These are phyloP conservation scores for Pteronotus mesoamericanus DNA, from an alignment of 2,797 vertebrate genomes.

Conservation along the genomic window DNA sequence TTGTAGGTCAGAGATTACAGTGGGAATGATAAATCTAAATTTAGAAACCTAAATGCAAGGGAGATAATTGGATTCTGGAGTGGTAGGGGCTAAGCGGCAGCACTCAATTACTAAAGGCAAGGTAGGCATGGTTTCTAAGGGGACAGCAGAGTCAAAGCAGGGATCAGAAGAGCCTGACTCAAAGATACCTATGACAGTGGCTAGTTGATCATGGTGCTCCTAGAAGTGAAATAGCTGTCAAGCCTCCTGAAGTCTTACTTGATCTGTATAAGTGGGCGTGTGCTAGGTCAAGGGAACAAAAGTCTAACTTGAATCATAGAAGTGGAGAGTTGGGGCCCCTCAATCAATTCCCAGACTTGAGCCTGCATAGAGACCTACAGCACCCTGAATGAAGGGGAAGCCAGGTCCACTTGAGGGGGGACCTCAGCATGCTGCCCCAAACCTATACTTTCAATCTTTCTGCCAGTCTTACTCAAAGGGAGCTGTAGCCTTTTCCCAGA, in stretches of 20 bases:
- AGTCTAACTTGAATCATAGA: not conserved
- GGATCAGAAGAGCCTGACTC: not conserved
- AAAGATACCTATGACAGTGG: not conserved
- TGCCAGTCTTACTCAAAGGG: not conserved
- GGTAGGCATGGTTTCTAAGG: not conserved
- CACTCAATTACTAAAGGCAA: not conserved
- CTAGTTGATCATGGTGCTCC: not conserved
- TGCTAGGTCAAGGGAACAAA: not conserved
- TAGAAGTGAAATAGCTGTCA: not conserved
- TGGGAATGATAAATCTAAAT: not conserved
- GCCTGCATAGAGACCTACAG: not conserved
- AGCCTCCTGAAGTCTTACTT: not conserved
- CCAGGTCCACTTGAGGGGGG: not conserved
- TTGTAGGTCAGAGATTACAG: not conserved
- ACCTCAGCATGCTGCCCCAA: not conserved
- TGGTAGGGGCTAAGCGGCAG: no score
- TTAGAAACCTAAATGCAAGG: not conserved
- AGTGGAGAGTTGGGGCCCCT: not conserved
- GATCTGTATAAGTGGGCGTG: not conserved
- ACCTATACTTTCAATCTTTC: not conserved
- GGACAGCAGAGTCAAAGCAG: not conserved
- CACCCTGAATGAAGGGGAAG: not conserved
- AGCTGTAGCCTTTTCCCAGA: not conserved
- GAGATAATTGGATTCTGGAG: no score
- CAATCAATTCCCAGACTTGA: not conserved